phyloP scores from a whole-genome alignment of 2,797 vertebrate genomes.

The Tolypeutes matacus region DNA sequence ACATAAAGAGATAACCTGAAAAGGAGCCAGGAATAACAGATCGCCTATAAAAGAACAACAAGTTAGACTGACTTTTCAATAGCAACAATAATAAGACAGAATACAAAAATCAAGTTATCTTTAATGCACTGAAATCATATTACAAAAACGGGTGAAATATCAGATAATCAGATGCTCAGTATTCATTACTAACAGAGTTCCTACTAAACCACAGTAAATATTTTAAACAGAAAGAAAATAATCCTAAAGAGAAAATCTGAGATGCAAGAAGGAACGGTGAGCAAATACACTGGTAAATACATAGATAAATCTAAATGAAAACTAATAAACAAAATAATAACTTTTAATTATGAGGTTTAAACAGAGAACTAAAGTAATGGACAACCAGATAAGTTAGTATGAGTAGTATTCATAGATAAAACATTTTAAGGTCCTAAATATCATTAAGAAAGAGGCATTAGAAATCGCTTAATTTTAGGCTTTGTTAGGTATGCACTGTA shows the following conservation, averaged over 20 bases:
- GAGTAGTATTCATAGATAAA: background rate
- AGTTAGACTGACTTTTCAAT: slow-evolving; percentile 39
- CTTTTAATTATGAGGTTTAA: slow-evolving; percentile 7
- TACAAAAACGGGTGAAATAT: background rate
- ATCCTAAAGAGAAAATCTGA: slow-evolving; percentile 44
- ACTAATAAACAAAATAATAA: slow-evolving; percentile 22
- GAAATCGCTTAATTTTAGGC: slow-evolving; percentile 22
- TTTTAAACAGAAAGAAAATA: slow-evolving; percentile 44
- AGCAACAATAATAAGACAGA: slow-evolving; percentile 29
- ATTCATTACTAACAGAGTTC: background rate
- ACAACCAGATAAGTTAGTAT: background rate
- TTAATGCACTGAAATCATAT: background rate
- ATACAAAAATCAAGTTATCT: background rate
- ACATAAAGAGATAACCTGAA: background rate
- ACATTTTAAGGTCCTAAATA: slow-evolving; percentile 36
- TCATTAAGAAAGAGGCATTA: background rate
- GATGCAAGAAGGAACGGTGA: background rate
- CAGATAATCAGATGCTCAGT: background rate
- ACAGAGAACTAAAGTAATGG: slow-evolving; percentile 28
- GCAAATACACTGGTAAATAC: background rate
- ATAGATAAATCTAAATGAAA: slow-evolving; percentile 53
- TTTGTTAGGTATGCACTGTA: background rate
- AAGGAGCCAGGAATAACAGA: background rate
- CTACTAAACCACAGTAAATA: background rate
- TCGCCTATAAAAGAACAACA: background rate